These are phyloP conservation scores for Leptodactylus fuscus DNA, from an alignment of 2,113 vertebrate species.

Conservation along the genomic window DNA sequence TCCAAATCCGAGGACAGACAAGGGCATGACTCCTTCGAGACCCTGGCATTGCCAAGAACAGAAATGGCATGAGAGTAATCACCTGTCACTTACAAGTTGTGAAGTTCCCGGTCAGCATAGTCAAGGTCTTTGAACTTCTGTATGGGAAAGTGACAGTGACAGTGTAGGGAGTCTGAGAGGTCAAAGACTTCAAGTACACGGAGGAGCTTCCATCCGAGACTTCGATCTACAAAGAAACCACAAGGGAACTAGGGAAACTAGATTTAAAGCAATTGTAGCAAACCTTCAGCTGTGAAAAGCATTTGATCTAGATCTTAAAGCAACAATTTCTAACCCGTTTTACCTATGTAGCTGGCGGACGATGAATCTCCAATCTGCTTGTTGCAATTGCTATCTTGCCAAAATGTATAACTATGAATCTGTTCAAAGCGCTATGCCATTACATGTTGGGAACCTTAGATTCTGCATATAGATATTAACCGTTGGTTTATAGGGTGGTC, in stretches of 20 bases:
- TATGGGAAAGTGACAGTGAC: conserved; percentile 80
- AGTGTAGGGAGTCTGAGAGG: conserved; percentile 86
- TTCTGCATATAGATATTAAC: too few species aligned
- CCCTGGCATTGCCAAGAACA: conserved; percentile 14
- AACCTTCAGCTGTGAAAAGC: not conserved
- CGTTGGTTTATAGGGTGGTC: too few species aligned
- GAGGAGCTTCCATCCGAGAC: conserved; percentile 77
- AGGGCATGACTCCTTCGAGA: not conserved
- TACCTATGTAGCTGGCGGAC: not conserved
- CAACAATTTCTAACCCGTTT: not conserved
- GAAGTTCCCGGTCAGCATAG: conserved; percentile 77
- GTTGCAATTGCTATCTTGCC: too few species aligned
- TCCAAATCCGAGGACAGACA: not conserved
- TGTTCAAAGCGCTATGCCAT: too few species aligned
- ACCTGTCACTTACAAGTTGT: conserved; percentile 84
- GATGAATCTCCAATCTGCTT: not conserved
- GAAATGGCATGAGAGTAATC: not conserved
- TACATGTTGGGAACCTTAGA: too few species aligned
- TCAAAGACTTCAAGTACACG: conserved; percentile 80
- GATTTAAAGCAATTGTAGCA: not conserved
- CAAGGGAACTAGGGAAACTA: not conserved
- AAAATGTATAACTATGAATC: too few species aligned
- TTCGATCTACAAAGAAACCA: conserved; percentile 74
- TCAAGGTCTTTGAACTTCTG: conserved; percentile 80
- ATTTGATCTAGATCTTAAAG: not conserved